Conservation (phyloP, 2,888 invertebrate species). For the Spisula solida region DNA sequence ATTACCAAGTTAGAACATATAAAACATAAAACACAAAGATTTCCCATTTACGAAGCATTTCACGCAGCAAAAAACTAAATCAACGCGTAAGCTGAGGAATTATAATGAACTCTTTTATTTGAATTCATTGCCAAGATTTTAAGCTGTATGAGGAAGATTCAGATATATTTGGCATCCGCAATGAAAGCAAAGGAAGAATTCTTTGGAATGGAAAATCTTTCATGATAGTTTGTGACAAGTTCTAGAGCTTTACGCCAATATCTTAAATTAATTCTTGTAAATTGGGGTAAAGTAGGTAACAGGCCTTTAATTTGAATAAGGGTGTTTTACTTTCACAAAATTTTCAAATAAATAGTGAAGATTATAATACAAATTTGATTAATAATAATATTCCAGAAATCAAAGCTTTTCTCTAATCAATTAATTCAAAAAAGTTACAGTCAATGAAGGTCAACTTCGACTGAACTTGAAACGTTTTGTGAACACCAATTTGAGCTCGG, state of each 20-base stretch:
- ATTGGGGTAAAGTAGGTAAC: neutral
- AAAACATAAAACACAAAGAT: neutral
- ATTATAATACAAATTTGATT: neutral
- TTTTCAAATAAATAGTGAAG: too few relatives aligned
- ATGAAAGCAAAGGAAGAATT: neutral
- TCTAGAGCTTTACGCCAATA: neutral
- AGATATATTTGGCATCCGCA: neutral
- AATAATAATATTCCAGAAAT: neutral
- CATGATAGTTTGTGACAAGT: conserved; percentile 3
- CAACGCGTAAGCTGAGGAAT: neutral
- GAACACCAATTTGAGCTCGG: too few relatives aligned
- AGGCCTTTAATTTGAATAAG: neutral
- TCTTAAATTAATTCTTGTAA: neutral
- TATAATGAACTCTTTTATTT: neutral
- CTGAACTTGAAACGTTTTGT: too few relatives aligned
- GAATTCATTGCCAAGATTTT: neutral
- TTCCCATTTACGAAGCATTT: neutral
- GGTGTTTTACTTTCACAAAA: neutral
- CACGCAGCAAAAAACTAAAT: neutral
- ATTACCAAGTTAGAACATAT: neutral
- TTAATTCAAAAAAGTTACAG: too few relatives aligned
- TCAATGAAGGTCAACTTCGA: too few relatives aligned
- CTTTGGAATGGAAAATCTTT: conserved; percentile 27
- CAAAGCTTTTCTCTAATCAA: too few relatives aligned
- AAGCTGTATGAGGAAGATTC: neutral